These are phyloP conservation scores for Enteromius viviparus DNA, from an alignment of 2,797 vertebrate genomes.

Conservation along the genomic window DNA sequence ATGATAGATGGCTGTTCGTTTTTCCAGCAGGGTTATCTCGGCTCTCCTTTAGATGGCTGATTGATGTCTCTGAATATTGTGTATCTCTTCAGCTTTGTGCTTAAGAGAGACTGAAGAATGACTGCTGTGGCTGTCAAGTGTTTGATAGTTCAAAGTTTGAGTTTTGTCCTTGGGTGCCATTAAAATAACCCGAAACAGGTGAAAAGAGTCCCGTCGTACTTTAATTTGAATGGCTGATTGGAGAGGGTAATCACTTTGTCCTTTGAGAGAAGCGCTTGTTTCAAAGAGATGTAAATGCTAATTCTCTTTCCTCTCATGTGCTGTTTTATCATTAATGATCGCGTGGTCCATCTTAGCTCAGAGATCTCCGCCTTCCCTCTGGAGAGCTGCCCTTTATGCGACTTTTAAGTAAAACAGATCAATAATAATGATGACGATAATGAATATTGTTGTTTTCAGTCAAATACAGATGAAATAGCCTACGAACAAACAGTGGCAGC, in stretches of 20 bases:
- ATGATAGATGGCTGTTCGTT: constrained; percentile 46
- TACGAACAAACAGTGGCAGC: neutral
- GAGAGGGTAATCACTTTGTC: constrained; percentile 45
- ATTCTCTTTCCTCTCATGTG: constrained; percentile 43
- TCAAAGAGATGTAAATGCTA: constrained; percentile 52
- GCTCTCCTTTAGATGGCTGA: constrained; percentile 44
- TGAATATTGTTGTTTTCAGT: constrained; percentile 2
- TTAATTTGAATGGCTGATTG: constrained; percentile 42
- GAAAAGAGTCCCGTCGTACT: constrained; percentile 29
- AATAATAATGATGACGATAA: constrained; percentile 12
- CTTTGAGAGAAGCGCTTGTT: constrained; percentile 45
- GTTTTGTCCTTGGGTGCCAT: constrained; percentile 10
- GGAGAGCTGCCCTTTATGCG: constrained; percentile 14
- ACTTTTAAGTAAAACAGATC: constrained; percentile 24
- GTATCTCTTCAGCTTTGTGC: constrained; percentile 12
- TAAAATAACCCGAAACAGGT: constrained; percentile 2
- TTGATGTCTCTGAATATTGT: constrained; percentile 42
- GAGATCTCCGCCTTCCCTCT: constrained; percentile 23
- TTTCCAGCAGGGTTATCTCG: constrained; percentile 34
- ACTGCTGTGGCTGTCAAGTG: constrained; percentile 7
- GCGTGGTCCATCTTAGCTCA: constrained; percentile 30
- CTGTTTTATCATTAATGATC: constrained; percentile 39
- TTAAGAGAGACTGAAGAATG: constrained; percentile 42
- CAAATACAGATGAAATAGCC: neutral
- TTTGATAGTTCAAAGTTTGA: constrained; percentile 27